Percentiles rank a stretch among this genome's conserved stretches.
Conservation (phyloP, 2,888 invertebrate species). For the Atrina japonica region DNA sequence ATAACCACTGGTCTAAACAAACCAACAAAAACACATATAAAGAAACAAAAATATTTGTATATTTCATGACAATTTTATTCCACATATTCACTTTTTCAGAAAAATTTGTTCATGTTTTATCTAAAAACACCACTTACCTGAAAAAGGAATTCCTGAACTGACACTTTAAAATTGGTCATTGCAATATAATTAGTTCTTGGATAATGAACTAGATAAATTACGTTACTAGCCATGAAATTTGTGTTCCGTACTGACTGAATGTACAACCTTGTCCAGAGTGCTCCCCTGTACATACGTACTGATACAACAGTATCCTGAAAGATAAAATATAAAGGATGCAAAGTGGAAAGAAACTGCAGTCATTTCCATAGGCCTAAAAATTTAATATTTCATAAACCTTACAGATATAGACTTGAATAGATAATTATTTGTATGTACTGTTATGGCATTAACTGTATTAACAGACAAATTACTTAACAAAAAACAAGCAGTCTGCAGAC, state of each 20-base stretch:
- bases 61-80: no score
- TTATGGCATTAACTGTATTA: no score
- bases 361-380: neutral
- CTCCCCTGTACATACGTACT: constrained; percentile 34
- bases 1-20: no score
- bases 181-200: constrained; percentile 43
- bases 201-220: constrained; percentile 47
- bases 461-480: neutral
- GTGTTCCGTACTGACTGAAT: constrained; percentile 5
- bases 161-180: constrained; percentile 40
- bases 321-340: no score
- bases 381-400: neutral
- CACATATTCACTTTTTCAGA: no score
- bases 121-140: constrained; percentile 32
- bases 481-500: no score
- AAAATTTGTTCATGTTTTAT: no score
- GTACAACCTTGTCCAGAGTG: constrained; percentile 42
- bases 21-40: no score
- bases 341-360: no score
- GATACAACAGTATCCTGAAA: constrained; percentile 37
- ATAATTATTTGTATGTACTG: neutral
- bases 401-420: neutral
- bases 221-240: constrained; percentile 21
- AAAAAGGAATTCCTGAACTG: constrained; percentile 32
- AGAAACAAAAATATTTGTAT: no score